phyloP scores from a whole-genome alignment of 2,797 vertebrate species.

The Ceryle rudis region DNA sequence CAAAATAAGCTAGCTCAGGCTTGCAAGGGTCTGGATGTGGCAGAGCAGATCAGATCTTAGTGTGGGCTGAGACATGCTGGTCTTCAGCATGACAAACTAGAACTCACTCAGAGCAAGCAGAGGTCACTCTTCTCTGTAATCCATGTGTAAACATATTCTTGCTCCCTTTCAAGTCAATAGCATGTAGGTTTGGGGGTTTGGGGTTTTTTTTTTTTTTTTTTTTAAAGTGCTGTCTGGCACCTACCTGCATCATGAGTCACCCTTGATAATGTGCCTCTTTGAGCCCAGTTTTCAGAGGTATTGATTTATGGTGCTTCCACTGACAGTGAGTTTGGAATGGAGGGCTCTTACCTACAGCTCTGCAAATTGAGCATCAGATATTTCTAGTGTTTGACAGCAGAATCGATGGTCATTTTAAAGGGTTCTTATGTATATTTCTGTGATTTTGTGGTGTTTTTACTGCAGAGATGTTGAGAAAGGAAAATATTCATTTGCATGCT shows the following conservation, averaged over 20 bases:
- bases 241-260: not conserved
- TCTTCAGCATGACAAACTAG: not conserved
- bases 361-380: fast-evolving
- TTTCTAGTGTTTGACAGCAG: not conserved
- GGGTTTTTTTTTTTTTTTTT: not conserved
- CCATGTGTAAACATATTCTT: not conserved
- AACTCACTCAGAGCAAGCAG: not conserved
- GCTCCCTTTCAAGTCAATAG: not conserved
- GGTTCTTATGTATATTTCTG: not conserved
- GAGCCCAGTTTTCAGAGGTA: not conserved
- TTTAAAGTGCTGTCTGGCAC: not conserved
- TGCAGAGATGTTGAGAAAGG: constrained; percentile 23
- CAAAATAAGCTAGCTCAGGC: not conserved
- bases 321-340: not conserved
- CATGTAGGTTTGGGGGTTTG: not conserved
- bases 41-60: not conserved
- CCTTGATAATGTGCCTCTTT: not conserved
- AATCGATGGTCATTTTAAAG: not conserved
- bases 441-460: not conserved
- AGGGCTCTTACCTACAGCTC: not conserved
- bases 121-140: not conserved
- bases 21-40: not conserved
- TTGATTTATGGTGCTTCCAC: not conserved
- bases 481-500: constrained; percentile 39
- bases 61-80: not conserved